Evolutionary conservation across 2,888 invertebrate genomes (phyloP).

Genomic region (Liposcelis brunnea): DNA sequence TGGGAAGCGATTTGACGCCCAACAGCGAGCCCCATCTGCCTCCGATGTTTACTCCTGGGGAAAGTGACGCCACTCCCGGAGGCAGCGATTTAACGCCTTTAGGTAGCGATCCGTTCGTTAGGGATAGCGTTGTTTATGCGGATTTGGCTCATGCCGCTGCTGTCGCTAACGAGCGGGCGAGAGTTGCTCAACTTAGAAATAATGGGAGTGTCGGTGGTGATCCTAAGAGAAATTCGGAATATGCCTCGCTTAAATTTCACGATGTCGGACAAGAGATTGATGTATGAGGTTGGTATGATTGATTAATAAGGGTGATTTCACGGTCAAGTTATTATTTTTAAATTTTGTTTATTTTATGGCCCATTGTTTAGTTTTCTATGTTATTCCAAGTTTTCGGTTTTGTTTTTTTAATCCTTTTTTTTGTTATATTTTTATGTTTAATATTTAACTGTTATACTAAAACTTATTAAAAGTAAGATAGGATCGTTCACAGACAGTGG

Average conservation of each 20-base stretch:
- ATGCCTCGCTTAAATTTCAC: constrained; percentile 35
- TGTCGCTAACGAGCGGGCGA: no score
- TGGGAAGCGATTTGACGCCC: constrained; percentile 10
- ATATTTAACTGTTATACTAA: no score
- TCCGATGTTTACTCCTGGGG: constrained; percentile 1
- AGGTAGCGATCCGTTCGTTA: background rate
- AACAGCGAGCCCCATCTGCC: constrained; percentile 1
- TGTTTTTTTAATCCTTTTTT: no score
- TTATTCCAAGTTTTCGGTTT: no score
- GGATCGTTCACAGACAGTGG: no score
- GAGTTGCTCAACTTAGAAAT: background rate
- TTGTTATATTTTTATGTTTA: no score
- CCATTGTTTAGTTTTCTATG: no score
- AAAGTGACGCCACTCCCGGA: background rate
- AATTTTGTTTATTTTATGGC: no score
- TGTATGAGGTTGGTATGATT: constrained; percentile 36
- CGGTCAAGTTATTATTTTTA: constrained; percentile 15
- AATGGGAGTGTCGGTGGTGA: background rate
- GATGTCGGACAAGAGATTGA: constrained; percentile 49
- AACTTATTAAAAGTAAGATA: no score
- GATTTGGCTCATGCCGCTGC: background rate
- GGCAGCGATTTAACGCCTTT: background rate
- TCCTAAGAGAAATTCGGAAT: background rate
- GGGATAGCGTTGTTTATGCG: background rate
- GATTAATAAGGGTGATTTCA: constrained; percentile 1